Evolutionary conservation across 2,797 vertebrate species (phyloP).

Genomic region (Argyrosomus regius): DNA sequence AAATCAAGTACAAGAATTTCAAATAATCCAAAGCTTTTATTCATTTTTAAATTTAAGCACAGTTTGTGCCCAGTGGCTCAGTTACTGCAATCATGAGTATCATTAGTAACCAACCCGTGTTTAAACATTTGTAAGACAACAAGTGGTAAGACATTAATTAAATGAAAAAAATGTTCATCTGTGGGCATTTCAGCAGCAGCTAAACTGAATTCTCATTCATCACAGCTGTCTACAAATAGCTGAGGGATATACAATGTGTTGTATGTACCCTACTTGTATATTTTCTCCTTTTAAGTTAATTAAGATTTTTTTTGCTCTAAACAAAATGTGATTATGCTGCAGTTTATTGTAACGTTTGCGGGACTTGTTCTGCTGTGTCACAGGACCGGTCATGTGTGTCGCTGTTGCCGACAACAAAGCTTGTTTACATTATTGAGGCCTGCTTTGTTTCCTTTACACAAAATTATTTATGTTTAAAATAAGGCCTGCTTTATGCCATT

Average conservation of each 20-base stretch:
- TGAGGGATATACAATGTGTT: conserved; percentile 23
- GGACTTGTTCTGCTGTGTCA: neutral
- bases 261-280: neutral
- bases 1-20: neutral
- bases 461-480: conserved; percentile 56
- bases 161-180: neutral
- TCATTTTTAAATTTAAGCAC: neutral
- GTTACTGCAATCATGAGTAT: neutral
- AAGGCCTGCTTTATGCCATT: conserved; percentile 26
- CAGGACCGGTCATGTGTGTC: conserved; percentile 8
- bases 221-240: conserved; percentile 39
- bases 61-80: neutral
- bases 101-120: neutral
- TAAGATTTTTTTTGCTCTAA: neutral
- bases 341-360: conserved; percentile 8
- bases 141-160: neutral
- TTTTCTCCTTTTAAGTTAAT: conserved; percentile 11
- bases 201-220: conserved; percentile 20
- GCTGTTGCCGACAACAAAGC: conserved; percentile 60
- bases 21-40: neutral
- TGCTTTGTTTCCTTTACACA: conserved; percentile 23
- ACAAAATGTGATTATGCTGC: neutral
- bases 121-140: neutral
- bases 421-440: conserved; percentile 20
- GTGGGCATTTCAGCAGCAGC: conserved; percentile 8